Evolutionary conservation across 2,113 vertebrate species (phyloP).

Genomic region (Meriones unguiculatus): DNA sequence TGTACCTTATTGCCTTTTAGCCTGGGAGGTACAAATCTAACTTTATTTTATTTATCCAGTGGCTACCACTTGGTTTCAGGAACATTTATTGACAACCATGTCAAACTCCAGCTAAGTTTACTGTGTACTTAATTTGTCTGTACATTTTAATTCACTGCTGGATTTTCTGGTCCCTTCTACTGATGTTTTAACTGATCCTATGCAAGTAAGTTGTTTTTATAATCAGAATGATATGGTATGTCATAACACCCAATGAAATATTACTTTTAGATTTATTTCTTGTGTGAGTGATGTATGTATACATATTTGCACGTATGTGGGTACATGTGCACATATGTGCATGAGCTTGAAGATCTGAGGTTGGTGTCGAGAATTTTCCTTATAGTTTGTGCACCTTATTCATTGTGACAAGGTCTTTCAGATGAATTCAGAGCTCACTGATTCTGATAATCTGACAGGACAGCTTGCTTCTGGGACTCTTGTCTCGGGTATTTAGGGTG

Average conservation of each 20-base stretch:
- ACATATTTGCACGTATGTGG: background rate
- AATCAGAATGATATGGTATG: background rate
- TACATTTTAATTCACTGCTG: constrained; percentile 22
- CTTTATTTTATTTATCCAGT: constrained; percentile 36
- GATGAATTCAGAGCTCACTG: background rate
- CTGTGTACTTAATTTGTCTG: background rate
- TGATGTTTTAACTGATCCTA: constrained; percentile 42
- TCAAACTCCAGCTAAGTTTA: background rate
- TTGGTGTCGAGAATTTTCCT: background rate
- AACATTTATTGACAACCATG: background rate
- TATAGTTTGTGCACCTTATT: background rate
- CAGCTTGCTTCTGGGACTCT: background rate
- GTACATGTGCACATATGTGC: background rate
- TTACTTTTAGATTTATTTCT: background rate
- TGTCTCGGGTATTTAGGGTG: too few relatives aligned
- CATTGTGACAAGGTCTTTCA: background rate
- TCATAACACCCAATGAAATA: background rate
- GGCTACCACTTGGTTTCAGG: background rate
- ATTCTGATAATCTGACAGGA: background rate
- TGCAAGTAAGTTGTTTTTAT: constrained; percentile 15
- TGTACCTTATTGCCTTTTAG: constrained; percentile 34
- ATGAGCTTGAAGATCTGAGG: background rate
- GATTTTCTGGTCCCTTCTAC: background rate
- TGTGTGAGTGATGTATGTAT: background rate
- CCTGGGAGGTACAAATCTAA: background rate